A percentile compares a stretch with the other conserved stretches of the same genome.
phyloP scores from a whole-genome alignment of 2,113 vertebrate species.

The Scytalopus superciliaris region DNA sequence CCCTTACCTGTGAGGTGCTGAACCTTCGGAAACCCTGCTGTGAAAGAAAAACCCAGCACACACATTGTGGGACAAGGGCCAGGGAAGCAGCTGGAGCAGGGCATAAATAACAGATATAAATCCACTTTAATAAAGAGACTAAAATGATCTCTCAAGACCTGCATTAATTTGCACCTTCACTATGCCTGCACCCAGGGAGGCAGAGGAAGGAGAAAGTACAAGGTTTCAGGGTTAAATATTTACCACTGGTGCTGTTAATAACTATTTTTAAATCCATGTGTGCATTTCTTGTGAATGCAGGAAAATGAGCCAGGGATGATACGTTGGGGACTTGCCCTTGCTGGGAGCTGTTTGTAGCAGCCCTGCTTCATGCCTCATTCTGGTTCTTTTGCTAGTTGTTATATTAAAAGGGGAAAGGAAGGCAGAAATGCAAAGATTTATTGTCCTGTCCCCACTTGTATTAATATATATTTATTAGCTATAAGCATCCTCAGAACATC shows the following conservation, averaged over 20 bases:
- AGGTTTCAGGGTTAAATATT: background rate
- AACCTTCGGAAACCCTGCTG: fast-evolving
- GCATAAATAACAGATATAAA: background rate
- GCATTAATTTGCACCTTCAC: background rate
- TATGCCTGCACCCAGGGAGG: fast-evolving
- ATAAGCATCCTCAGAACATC: too few relatives aligned
- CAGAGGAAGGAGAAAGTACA: background rate
- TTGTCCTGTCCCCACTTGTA: too few relatives aligned
- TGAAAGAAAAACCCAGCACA: background rate
- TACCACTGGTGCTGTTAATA: background rate
- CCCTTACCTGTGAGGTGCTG: background rate
- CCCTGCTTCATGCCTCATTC: background rate
- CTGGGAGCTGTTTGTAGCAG: background rate
- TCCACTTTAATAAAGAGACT: background rate
- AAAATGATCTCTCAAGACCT: background rate
- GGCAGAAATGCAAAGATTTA: too few relatives aligned
- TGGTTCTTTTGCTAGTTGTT: too few relatives aligned
- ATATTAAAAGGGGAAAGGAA: too few relatives aligned
- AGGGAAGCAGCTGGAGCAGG: background rate
- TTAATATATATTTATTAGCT: too few relatives aligned
- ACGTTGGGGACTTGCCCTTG: background rate
- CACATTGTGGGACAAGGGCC: background rate
- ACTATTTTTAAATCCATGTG: background rate
- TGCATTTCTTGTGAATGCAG: background rate
- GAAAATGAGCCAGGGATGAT: background rate